These are phyloP conservation scores for Dysdera silvatica DNA, from an alignment of 1,140 invertebrate genomes.

Conservation along the genomic window DNA sequence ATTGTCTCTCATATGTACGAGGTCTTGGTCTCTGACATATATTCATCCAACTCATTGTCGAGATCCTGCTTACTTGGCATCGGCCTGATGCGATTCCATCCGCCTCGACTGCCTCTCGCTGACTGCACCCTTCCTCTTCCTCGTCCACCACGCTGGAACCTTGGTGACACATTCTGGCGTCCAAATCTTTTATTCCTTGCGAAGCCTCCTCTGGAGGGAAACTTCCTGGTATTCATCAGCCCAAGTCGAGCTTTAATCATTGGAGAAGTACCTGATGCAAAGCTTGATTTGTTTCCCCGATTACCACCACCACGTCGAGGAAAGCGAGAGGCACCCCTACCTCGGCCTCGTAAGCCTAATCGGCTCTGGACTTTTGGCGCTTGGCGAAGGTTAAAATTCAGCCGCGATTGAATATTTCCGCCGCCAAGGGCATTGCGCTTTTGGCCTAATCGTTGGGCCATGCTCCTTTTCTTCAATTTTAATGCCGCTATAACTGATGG, in stretches of 20 bases:
- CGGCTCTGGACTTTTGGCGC: neutral
- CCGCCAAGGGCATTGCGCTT: slow-evolving; percentile 7
- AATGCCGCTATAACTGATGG: slow-evolving; percentile 47
- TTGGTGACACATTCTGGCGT: too few species aligned
- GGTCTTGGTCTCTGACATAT: slow-evolving; percentile 55
- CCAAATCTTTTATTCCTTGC: too few species aligned
- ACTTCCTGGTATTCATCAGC: neutral
- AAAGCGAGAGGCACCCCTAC: slow-evolving; percentile 32
- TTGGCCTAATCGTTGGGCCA: slow-evolving; percentile 44
- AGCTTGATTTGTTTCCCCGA: slow-evolving; percentile 29
- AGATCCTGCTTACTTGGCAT: slow-evolving; percentile 48
- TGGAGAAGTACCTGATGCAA: slow-evolving; percentile 25
- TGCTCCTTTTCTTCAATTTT: slow-evolving; percentile 41
- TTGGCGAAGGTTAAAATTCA: slow-evolving; percentile 33
- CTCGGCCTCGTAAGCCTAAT: slow-evolving; percentile 15
- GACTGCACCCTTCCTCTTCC: too few species aligned
- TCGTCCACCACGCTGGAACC: slow-evolving; percentile 4
- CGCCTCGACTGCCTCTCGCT: slow-evolving; percentile 29
- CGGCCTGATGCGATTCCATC: neutral
- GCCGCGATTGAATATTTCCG: slow-evolving; percentile 38
- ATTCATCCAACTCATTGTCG: slow-evolving; percentile 53
- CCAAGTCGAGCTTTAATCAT: slow-evolving; percentile 25
- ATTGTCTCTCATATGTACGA: too few species aligned
- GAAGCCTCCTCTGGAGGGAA: neutral
- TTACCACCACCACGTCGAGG: slow-evolving; percentile 34